These are phyloP conservation scores for Incurvaria masculella DNA, from an alignment of 2,888 invertebrate species.

Conservation along the genomic window DNA sequence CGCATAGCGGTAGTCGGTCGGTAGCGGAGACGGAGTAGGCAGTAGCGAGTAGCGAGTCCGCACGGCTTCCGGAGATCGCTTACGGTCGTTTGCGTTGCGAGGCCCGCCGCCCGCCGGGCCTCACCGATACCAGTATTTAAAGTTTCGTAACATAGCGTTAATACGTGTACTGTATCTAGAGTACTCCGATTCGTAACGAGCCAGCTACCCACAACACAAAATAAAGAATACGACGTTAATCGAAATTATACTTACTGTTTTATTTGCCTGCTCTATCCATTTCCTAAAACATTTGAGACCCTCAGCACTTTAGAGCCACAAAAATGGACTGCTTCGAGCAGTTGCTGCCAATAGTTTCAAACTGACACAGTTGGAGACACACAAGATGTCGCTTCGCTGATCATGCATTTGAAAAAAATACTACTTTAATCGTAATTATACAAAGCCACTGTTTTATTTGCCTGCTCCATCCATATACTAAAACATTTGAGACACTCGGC, in stretches of 20 bases:
- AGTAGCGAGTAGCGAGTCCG: not conserved
- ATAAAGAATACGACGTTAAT: not conserved
- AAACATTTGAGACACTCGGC: too few relatives aligned
- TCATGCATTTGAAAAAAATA: too few relatives aligned
- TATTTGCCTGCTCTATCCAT: not conserved
- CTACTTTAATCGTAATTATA: not conserved
- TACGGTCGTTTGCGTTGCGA: conserved; percentile 40
- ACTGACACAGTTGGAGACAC: too few relatives aligned
- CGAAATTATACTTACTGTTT: not conserved
- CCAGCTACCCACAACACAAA: not conserved
- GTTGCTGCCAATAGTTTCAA: too few relatives aligned
- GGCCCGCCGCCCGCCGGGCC: conserved; percentile 24
- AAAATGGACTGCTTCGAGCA: too few relatives aligned
- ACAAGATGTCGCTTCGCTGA: too few relatives aligned
- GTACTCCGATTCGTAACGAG: not conserved
- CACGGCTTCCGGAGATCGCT: not conserved
- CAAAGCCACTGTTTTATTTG: not conserved
- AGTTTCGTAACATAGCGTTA: conserved; percentile 51
- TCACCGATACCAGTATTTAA: conserved; percentile 52
- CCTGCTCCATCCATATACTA: too few relatives aligned
- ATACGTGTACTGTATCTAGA: conserved; percentile 30
- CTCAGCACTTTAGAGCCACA: too few relatives aligned
- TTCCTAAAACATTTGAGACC: too few relatives aligned
- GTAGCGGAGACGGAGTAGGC: not conserved
- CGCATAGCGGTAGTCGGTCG: not conserved